These are phyloP conservation scores for Atractosteus spatula DNA, from an alignment of 2,113 vertebrate genomes.

Conservation along the genomic window DNA sequence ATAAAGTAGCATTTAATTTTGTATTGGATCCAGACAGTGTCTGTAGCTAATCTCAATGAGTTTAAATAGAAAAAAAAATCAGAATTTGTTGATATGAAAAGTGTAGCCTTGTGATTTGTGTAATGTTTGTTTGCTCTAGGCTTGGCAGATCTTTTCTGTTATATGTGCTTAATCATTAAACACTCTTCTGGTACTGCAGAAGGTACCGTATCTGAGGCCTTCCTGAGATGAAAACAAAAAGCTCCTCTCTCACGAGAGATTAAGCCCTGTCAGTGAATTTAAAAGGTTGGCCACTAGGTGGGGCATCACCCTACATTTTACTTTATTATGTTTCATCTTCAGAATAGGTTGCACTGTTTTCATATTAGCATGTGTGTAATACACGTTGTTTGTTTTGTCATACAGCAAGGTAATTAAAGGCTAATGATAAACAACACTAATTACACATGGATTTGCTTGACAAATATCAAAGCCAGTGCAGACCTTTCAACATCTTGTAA, in stretches of 20 bases:
- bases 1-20: too few relatives aligned
- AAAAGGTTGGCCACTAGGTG: constrained; percentile 52
- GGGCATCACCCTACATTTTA: constrained; percentile 17
- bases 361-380: constrained; percentile 50
- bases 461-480: constrained; percentile 56
- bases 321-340: constrained; percentile 33
- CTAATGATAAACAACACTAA: constrained; percentile 59
- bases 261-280: constrained; percentile 14
- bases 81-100: too few relatives aligned
- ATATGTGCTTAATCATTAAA: too few relatives aligned
- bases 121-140: too few relatives aligned
- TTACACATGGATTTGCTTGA: constrained; percentile 61
- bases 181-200: too few relatives aligned
- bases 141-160: too few relatives aligned
- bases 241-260: neutral
- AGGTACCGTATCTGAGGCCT: too few relatives aligned
- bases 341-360: constrained; percentile 27
- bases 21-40: too few relatives aligned
- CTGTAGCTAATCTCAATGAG: too few relatives aligned
- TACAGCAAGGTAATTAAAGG: constrained; percentile 58
- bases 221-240: neutral
- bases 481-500: constrained; percentile 28
- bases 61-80: too few relatives aligned
- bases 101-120: too few relatives aligned
- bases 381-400: constrained; percentile 55